Evolutionary conservation across 1,140 invertebrate species (phyloP).

Genomic region (Temnothorax curvispinosus): DNA sequence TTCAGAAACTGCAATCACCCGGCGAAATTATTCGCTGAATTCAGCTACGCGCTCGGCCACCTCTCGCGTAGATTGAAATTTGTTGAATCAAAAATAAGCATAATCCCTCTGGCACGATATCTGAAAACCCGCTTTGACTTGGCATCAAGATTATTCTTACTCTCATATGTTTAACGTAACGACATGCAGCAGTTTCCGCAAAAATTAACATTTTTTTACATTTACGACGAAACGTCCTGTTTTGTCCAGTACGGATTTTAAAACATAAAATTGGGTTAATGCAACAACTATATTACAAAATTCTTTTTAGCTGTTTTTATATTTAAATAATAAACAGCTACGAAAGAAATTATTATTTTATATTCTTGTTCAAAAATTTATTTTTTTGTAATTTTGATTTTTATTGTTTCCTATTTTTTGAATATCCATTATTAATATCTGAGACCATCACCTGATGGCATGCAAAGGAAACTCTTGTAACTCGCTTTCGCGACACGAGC

Average conservation of each 20-base stretch:
- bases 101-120: constrained; percentile 25
- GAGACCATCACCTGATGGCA: neutral
- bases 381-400: neutral
- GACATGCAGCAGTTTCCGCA: neutral
- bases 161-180: neutral
- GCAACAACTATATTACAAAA: neutral
- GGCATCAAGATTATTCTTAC: constrained; percentile 29
- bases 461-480: neutral
- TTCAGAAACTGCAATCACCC: constrained; percentile 66
- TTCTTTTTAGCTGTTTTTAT: neutral
- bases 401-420: neutral
- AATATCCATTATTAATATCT: neutral
- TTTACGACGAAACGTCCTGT: neutral
- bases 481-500: constrained; percentile 20
- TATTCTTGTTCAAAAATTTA: neutral
- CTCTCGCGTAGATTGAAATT: constrained; percentile 52
- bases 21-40: constrained; percentile 66
- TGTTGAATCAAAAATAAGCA: constrained; percentile 48
- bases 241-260: neutral
- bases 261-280: neutral
- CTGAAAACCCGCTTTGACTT: constrained; percentile 3
- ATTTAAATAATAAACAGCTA: neutral
- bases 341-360: neutral
- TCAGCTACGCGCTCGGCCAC: constrained; percentile 11
- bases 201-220: constrained; percentile 7